A percentile compares a stretch with the other conserved stretches of the same genome.
These are phyloP conservation scores for Melanostigma gelatinosum DNA, from an alignment of 2,113 vertebrate species.

Conservation along the genomic window DNA sequence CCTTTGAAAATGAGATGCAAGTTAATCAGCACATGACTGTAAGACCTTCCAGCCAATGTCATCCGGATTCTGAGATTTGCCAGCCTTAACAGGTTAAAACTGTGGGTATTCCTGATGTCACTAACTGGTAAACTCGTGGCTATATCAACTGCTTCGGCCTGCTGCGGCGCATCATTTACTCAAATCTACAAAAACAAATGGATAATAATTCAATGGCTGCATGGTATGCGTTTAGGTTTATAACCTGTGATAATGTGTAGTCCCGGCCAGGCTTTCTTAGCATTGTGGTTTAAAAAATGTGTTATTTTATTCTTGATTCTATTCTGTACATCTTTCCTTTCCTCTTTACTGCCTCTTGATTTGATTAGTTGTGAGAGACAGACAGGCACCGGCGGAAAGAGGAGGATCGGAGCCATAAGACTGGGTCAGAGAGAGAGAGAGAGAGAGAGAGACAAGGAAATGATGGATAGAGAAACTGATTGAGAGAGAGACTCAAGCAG, in stretches of 20 bases:
- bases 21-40: not conserved
- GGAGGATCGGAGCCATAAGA: not conserved
- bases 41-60: not conserved
- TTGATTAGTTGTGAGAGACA: constrained; percentile 3
- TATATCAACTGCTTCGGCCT: too few species aligned
- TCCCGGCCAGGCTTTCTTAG: not conserved
- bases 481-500: constrained; percentile 14
- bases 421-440: not conserved
- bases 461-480: not conserved
- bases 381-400: not conserved
- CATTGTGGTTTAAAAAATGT: not conserved
- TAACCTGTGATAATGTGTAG: too few species aligned
- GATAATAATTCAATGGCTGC: not conserved
- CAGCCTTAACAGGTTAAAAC: too few species aligned
- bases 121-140: too few species aligned
- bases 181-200: too few species aligned
- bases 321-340: not conserved
- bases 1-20: not conserved
- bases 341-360: not conserved
- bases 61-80: too few species aligned
- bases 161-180: too few species aligned
- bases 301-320: not conserved
- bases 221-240: not conserved
- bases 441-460: not conserved
- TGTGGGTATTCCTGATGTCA: too few species aligned